phyloP scores from a whole-genome alignment of 23 tunicate species.

The Oikopleura vanhoeffeni region DNA sequence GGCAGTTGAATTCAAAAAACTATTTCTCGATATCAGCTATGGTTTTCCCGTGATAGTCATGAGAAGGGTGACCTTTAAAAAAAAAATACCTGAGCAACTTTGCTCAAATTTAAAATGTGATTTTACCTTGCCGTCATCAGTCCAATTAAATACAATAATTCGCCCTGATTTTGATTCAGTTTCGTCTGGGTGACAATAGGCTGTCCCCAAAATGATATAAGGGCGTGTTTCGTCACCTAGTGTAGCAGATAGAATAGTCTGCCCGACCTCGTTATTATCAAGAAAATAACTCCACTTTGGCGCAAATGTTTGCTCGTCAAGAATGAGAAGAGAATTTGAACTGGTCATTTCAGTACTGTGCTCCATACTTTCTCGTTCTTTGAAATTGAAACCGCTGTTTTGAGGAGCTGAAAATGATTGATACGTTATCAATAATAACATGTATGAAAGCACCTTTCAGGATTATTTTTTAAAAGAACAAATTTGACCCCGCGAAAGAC shows the following conservation, averaged over 20 bases:
- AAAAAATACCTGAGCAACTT: too few relatives aligned
- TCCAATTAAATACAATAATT: slow-evolving; percentile 43
- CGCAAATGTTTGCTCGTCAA: slow-evolving; percentile 88
- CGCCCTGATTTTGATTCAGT: slow-evolving; percentile 62
- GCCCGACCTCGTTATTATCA: neutral
- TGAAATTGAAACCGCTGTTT: neutral
- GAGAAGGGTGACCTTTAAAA: too few relatives aligned
- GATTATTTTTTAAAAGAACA: too few relatives aligned
- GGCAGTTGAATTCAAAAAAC: too few relatives aligned
- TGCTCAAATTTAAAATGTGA: too few relatives aligned
- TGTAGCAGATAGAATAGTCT: slow-evolving; percentile 25
- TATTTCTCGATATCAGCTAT: too few relatives aligned
- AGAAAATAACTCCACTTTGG: neutral
- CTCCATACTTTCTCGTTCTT: neutral
- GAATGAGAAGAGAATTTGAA: slow-evolving; percentile 29
- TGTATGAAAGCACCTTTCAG: too few relatives aligned
- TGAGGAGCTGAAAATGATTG: neutral
- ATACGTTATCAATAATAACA: too few relatives aligned
- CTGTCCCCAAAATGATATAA: slow-evolving; percentile 72
- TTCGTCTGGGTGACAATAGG: slow-evolving; percentile 54
- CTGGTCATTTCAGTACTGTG: neutral
- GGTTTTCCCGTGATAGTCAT: too few relatives aligned
- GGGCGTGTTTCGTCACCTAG: slow-evolving; percentile 26
- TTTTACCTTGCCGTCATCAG: slow-evolving; percentile 20
- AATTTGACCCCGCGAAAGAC: too few relatives aligned